Conservation (phyloP, 2,113 vertebrate genomes). For the Petaurus breviceps region DNA sequence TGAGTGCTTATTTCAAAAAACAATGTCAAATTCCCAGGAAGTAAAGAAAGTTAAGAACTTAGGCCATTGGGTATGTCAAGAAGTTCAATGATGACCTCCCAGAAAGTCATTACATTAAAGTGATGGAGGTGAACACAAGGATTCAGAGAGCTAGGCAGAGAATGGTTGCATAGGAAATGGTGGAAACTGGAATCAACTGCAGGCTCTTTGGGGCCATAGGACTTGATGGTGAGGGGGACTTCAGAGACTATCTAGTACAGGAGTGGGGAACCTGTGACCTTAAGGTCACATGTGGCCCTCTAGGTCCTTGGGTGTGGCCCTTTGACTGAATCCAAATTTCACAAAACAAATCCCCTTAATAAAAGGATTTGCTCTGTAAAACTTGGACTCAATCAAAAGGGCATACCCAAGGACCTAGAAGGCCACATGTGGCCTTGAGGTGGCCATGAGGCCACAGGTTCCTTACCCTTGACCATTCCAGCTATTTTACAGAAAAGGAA, state of each 20-base stretch:
- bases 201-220: neutral
- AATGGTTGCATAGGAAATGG: neutral
- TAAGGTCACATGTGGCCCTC: too few relatives aligned
- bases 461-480: neutral
- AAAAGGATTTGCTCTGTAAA: too few relatives aligned
- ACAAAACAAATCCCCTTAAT: too few relatives aligned
- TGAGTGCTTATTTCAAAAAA: neutral
- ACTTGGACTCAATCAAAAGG: too few relatives aligned
- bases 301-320: too few relatives aligned
- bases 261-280: too few relatives aligned
- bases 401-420: too few relatives aligned
- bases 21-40: neutral
- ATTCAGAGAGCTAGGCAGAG: neutral
- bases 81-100: neutral
- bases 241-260: neutral
- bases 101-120: neutral
- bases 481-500: neutral
- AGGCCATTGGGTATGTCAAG: neutral
- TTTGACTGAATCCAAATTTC: too few relatives aligned
- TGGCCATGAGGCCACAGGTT: too few relatives aligned
- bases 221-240: neutral
- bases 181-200: neutral
- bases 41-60: neutral
- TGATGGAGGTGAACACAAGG: neutral
- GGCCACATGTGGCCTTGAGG: too few relatives aligned